Conservation (phyloP, 2,113 vertebrate genomes). For the Azemiops feae region DNA sequence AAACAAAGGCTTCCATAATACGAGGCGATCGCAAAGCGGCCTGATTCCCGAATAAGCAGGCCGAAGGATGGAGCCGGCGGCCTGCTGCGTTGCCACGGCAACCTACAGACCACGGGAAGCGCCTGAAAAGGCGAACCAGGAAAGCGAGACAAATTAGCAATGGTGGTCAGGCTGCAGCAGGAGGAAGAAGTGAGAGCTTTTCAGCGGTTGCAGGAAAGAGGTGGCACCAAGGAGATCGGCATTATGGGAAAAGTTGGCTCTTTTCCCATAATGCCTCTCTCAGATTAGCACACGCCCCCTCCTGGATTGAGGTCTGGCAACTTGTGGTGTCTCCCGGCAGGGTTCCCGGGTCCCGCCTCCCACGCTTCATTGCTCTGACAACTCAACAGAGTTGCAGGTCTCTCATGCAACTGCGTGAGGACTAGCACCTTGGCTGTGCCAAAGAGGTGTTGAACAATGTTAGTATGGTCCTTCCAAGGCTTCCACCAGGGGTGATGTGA, state of each 20-base stretch:
- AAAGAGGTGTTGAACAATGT: not conserved
- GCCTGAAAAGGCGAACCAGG: not conserved
- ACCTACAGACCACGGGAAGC: constrained; percentile 58
- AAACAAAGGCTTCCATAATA: not conserved
- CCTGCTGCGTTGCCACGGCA: not conserved
- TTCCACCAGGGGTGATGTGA: not conserved
- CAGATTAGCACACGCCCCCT: accelerated
- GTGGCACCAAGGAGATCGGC: not conserved
- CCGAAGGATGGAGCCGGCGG: not conserved
- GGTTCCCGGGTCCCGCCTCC: too few species aligned
- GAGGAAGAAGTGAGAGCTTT: not conserved
- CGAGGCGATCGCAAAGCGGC: not conserved
- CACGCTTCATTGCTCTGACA: not conserved
- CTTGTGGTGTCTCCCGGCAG: constrained; percentile 26
- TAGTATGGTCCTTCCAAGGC: not conserved
- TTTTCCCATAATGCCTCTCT: not conserved
- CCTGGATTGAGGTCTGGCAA: not conserved
- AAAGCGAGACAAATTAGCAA: not conserved
- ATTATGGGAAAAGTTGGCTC: not conserved
- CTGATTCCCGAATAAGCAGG: not conserved
- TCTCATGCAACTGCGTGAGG: not conserved
- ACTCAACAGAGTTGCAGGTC: not conserved
- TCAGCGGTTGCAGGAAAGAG: not conserved
- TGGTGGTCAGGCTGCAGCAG: not conserved
- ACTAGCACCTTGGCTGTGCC: not conserved